These are phyloP conservation scores for Petrophora chlorosata DNA, from an alignment of 2,888 invertebrate genomes.

Conservation along the genomic window DNA sequence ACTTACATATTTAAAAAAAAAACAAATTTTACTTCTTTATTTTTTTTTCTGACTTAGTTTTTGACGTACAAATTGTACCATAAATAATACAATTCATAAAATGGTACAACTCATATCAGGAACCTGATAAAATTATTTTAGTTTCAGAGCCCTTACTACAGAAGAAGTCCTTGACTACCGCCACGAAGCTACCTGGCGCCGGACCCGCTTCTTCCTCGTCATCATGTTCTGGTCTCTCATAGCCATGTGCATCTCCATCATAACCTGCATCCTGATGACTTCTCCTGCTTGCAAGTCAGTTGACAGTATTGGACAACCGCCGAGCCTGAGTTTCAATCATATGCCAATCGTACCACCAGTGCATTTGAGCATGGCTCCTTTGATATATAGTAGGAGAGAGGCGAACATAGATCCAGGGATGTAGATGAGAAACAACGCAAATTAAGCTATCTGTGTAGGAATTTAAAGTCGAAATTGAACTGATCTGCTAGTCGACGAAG, in stretches of 20 bases:
- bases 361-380: slow-evolving; percentile 55
- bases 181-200: slow-evolving; percentile 77
- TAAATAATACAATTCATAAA: no score
- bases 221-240: slow-evolving; percentile 78
- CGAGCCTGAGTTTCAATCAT: slow-evolving; percentile 9
- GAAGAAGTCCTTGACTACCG: slow-evolving; percentile 76
- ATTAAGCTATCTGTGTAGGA: no score
- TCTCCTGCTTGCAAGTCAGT: slow-evolving; percentile 40
- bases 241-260: slow-evolving; percentile 69
- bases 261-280: slow-evolving; percentile 63
- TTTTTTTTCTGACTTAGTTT: no score
- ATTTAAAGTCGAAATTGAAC: no score
- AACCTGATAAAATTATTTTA: background rate
- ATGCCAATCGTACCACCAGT: slow-evolving; percentile 56
- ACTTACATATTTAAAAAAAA: no score
- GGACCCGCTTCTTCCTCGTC: slow-evolving; percentile 67
- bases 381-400: slow-evolving; percentile 40
- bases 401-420: background rate
- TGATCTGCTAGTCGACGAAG: no score
- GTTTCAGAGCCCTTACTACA: slow-evolving; percentile 66
- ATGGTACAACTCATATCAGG: no score
- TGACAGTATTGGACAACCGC: no score
- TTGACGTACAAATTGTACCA: no score
- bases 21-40: no score
- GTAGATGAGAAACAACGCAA: no score